Evolutionary conservation across 2,113 vertebrate species (phyloP), one percentile per base, ranked within the genome.

Genomic region (Ammospiza nelsoni): DNA sequence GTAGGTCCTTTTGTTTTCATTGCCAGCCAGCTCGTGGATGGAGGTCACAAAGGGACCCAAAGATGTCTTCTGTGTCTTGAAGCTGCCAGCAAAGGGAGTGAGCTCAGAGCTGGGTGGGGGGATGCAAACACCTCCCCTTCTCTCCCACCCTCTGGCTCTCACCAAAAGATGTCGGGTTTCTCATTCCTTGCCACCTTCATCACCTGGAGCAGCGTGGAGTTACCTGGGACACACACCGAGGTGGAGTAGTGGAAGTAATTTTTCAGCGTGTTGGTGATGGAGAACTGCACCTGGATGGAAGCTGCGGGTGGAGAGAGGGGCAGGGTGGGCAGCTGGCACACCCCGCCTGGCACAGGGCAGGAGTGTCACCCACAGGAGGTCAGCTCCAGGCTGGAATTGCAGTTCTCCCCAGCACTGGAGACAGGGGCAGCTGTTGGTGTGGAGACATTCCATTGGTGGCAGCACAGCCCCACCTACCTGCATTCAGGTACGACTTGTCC

Each of bases 11-110:
- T 54, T 2, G 0, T 4, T 23, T 11, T 4, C 0, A 1, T 23
- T 79, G 31, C 6, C 61, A 55, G 61, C 31, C 49, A 79, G 33
- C 49, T 39, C 49, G 0, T 79, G 76, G 62, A 66, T 79, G 49
- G 76, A 66, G 62, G 49, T 79, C 49, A 79, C 76, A 35, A 2
- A 65, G 61, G 37, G 24, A 14, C 76, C 76, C 59, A 1, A 22
- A 2, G 3, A 6, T 8, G 1, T 10, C 4, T 1, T 0, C 35
- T 6, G 0, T 5, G 4, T 52, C 14, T 28, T 9, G 25, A 79
- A 79, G 20, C 61, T 79, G 76, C 37, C 3, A 0, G 37, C 59
- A 52, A 52, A 63, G 29, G 23, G 48, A 78, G 4, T 13, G 59
- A 37, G 24, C 61, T 66, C 39, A 44, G 31, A 35, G 24, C 49